Evolutionary conservation across 2,113 vertebrate genomes (phyloP).

Genomic region (Capreolus pygargus): DNA sequence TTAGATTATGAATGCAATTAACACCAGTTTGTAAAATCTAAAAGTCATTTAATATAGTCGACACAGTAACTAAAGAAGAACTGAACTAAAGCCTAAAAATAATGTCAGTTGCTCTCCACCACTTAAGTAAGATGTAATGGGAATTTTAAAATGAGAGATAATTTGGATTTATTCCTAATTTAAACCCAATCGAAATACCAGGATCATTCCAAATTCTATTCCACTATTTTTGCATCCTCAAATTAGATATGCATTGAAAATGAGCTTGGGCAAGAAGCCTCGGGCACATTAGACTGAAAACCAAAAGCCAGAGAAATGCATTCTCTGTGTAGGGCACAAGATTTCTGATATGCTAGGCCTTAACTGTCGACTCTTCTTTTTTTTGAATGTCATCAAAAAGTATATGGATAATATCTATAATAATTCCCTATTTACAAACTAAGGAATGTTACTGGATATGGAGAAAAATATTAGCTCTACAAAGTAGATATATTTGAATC

Average conservation of each 20-base stretch:
- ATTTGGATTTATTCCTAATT: slow-evolving; percentile 35
- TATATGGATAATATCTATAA: not conserved
- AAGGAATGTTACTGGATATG: not conserved
- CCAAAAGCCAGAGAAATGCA: not conserved
- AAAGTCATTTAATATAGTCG: slow-evolving; percentile 26
- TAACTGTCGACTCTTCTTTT: not conserved
- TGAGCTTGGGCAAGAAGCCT: slow-evolving; percentile 20
- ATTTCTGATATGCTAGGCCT: not conserved
- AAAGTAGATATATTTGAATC: not conserved
- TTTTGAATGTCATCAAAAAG: not conserved
- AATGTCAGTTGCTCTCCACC: not conserved
- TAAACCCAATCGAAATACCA: slow-evolving; percentile 42
- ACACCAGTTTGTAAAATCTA: slow-evolving; percentile 9
- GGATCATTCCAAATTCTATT: slow-evolving; percentile 41
- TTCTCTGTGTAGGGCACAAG: not conserved
- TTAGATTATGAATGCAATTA: slow-evolving; percentile 7
- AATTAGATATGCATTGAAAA: slow-evolving; percentile 19
- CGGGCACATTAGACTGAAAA: not conserved
- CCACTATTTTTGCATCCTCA: slow-evolving; percentile 43
- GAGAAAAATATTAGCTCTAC: not conserved
- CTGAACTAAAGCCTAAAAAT: not conserved
- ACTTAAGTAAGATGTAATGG: not conserved
- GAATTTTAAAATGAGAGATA: slow-evolving; percentile 31
- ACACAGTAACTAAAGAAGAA: slow-evolving; percentile 46
- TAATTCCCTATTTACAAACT: not conserved